Base-by-base conservation (phyloP, 2,113 vertebrate species). In the Taurulus bubalis region DNA sequence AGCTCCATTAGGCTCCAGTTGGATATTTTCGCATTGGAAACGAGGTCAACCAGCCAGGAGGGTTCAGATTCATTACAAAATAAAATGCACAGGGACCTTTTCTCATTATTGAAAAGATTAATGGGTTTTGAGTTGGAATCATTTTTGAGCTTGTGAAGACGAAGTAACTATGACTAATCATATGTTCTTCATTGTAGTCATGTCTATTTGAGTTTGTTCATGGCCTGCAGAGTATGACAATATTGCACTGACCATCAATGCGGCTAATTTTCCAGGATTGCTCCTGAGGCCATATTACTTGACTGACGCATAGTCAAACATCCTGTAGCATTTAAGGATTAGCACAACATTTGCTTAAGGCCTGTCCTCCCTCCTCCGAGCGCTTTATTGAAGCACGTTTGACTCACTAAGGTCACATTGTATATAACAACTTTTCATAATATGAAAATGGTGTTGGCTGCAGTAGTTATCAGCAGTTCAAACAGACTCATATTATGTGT, bases 11-110 rank as follows among this genome's bases (percentile, higher is more conserved):
- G 80, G 89, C 79, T 86, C 72, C 51, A 0, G 42, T 65, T 63
- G 63, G 68, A 85, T 92, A 90, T 92, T 91, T 93, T 73, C 85
- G 79, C 64, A 15, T 59, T 71, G 26, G 68, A 90, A 94, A 93
- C 65, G 87, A 90, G 93, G 91, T 80, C 88, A 87, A n/a, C 63
- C 88, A 85, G 75, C 81, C 69, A 76, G 74, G 64, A 84, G 90
- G 59, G 82, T 87, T 87, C 77, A 87, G 77, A 84, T 90, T 90
- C 86, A 91, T 92, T 85, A 90, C 66, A 71, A 85, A 88, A 85
- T 82, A 68, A 68, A 86, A 84, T 64, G 89, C 74, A 34, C 77
- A 82, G 90, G 91, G 93, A 86, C 85, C 22, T 10, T 86, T 68
- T 74, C 74, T 90, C 89, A 90, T 93, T 88, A 94, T 85, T 68